Conservation (phyloP, 2,797 vertebrate genomes). For the Amniataba percoides region DNA sequence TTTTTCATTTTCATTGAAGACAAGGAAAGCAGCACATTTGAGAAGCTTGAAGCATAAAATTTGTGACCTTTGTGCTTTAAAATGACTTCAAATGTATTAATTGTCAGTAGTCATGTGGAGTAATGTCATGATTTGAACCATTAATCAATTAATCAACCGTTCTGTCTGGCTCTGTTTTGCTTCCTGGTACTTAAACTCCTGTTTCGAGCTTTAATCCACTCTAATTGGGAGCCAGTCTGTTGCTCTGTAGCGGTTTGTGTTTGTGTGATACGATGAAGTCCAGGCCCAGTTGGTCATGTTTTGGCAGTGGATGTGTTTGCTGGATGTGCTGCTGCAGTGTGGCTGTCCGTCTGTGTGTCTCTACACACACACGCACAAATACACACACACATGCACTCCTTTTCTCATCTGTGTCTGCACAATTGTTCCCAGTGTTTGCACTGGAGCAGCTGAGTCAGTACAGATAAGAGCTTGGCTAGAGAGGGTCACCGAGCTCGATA, state of each 20-base stretch:
- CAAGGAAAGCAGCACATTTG: not conserved
- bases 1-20: not conserved
- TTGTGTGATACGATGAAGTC: conserved; percentile 44
- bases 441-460: conserved; percentile 83
- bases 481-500: conserved; percentile 66
- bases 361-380: not conserved
- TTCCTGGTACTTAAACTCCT: not conserved
- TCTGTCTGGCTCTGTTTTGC: not conserved
- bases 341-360: conserved; percentile 40
- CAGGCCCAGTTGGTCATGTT: conserved; percentile 52
- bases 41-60: not conserved
- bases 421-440: conserved; percentile 83
- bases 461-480: conserved; percentile 80
- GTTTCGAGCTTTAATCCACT: conserved; percentile 1
- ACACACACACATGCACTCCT: conserved; percentile 3
- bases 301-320: conserved; percentile 71
- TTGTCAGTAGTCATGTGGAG: not conserved
- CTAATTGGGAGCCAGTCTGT: conserved; percentile 42
- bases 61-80: not conserved
- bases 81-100: not conserved
- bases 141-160: not conserved
- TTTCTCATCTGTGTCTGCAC: conserved; percentile 75
- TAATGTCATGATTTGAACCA: conserved; percentile 5
- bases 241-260: conserved; percentile 67
- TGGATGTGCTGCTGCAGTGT: conserved; percentile 64